A percentile compares a stretch with the other conserved stretches of the same genome.
Conservation (phyloP, 2,888 invertebrate species). For the Platypus cylindrus region DNA sequence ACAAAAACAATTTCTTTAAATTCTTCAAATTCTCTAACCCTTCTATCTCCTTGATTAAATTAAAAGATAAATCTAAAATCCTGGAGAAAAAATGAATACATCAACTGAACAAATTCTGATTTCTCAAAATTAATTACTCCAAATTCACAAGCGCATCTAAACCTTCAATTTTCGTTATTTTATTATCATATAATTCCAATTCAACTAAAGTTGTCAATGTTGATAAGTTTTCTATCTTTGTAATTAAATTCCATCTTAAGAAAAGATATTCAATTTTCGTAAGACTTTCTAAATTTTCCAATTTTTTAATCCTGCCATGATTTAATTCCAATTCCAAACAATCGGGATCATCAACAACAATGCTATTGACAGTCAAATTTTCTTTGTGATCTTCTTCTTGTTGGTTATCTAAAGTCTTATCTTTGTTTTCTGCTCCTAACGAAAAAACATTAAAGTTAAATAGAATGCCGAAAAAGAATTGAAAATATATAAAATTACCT, state of each 20-base stretch:
- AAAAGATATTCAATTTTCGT: conserved; percentile 65
- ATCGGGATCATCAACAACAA: conserved; percentile 52
- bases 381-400: too few relatives aligned
- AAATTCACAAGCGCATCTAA: conserved; percentile 76
- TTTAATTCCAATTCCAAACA: conserved; percentile 74
- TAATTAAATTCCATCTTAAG: conserved; percentile 90
- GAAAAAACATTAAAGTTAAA: too few relatives aligned
- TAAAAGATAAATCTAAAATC: conserved; percentile 88
- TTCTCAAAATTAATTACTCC: conserved; percentile 42
- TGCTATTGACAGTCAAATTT: conserved; percentile 44
- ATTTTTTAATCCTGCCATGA: conserved; percentile 72
- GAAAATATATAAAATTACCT: conserved; percentile 4
- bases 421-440: too few relatives aligned
- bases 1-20: conserved; percentile 72
- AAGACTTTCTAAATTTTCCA: conserved; percentile 73
- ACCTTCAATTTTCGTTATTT: conserved; percentile 84
- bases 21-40: conserved; percentile 64
- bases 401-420: too few relatives aligned
- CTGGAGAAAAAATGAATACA: conserved; percentile 44
- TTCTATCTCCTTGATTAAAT: conserved; percentile 77
- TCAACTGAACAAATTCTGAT: neutral
- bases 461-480: too few relatives aligned
- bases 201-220: conserved; percentile 67
- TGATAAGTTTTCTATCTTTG: conserved; percentile 79
- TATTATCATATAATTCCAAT: conserved; percentile 94